Evolutionary conservation across 2,888 invertebrate species (phyloP).

Genomic region (Craniophora ligustri): DNA sequence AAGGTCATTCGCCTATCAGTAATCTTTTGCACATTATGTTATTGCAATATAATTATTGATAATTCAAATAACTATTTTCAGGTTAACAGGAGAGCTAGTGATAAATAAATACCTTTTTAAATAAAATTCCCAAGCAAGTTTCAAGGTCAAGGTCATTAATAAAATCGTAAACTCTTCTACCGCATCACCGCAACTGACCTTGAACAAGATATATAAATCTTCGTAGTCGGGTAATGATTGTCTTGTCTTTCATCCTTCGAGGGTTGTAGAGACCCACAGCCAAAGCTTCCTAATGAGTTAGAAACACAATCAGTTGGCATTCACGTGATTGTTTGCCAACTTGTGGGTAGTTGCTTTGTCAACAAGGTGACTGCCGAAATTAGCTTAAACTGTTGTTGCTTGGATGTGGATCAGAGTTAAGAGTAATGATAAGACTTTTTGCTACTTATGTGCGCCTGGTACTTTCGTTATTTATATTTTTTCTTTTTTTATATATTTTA

Average conservation of each 20-base stretch:
- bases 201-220: neutral
- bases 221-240: conserved; percentile 7
- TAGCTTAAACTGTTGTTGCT: conserved; percentile 25
- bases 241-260: conserved; percentile 19
- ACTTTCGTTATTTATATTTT: neutral
- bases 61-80: neutral
- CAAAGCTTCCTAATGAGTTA: conserved; percentile 60
- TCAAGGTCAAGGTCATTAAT: neutral
- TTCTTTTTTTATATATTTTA: too few relatives aligned
- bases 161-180: neutral
- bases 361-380: conserved; percentile 24
- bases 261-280: conserved; percentile 4
- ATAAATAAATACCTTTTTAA: neutral
- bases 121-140: neutral
- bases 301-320: conserved; percentile 62
- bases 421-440: conserved; percentile 3
- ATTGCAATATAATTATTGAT: neutral
- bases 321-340: conserved; percentile 57
- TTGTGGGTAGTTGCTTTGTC: conserved; percentile 47
- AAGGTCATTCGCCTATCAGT: too few relatives aligned
- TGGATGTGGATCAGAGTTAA: neutral
- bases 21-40: too few relatives aligned
- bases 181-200: too few relatives aligned
- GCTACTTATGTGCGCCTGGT: conserved; percentile 12
- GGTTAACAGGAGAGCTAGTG: neutral